Evolutionary conservation across 1,140 invertebrate species (phyloP).

Genomic region (Bombus fervidus): DNA sequence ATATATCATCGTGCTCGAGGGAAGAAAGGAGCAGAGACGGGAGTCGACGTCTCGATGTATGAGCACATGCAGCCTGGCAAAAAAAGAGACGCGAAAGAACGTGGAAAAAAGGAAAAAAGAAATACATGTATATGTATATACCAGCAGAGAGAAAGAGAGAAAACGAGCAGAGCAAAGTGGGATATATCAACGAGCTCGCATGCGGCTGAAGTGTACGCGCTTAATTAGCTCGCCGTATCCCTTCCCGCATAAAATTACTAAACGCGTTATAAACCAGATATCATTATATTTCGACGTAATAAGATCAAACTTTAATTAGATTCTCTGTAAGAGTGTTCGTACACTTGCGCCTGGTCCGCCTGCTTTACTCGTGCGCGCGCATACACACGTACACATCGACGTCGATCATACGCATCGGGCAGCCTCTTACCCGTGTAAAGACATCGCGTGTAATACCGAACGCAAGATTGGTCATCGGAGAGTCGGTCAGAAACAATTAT

Average conservation of each 20-base stretch:
- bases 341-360: conserved; percentile 19
- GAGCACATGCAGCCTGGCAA: not conserved
- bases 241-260: conserved; percentile 44
- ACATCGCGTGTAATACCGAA: conserved; percentile 17
- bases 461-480: conserved; percentile 46
- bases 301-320: conserved; percentile 56
- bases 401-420: conserved; percentile 20
- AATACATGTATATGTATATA: not conserved
- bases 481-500: conserved; percentile 60
- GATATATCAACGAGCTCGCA: not conserved
- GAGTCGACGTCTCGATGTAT: not conserved
- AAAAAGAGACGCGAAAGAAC: not conserved
- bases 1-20: conserved; percentile 19
- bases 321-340: conserved; percentile 55
- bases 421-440: not conserved
- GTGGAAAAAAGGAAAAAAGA: not conserved
- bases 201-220: conserved; percentile 40
- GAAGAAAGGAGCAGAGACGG: not conserved
- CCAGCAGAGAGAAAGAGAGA: not conserved
- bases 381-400: too few relatives aligned
- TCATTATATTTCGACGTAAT: conserved; percentile 51
- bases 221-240: conserved; percentile 43
- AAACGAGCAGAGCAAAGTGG: not conserved
- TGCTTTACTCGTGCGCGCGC: not conserved
- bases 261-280: conserved; percentile 55